Percentiles rank a stretch among this genome's conserved stretches.
Conservation (phyloP, 2,888 invertebrate genomes). For the Rotaria socialis region DNA sequence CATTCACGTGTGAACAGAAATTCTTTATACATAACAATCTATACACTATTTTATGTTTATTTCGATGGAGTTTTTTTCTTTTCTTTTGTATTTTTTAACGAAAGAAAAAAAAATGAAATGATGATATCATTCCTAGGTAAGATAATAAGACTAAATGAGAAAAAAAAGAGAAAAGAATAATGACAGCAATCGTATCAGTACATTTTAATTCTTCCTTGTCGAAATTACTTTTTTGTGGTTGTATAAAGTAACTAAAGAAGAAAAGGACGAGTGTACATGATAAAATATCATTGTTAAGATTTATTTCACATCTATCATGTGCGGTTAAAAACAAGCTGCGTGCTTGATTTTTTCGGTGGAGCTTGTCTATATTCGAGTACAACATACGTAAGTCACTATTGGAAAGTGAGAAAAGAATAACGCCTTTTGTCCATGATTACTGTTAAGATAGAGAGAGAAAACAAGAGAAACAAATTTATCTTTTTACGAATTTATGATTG, state of each 20-base stretch:
- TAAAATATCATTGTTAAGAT: background rate
- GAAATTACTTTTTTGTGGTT: background rate
- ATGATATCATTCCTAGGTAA: background rate
- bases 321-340: background rate
- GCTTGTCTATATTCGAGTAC: conserved; percentile 13
- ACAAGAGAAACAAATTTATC: background rate
- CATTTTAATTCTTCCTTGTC: background rate
- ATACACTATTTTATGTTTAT: background rate
- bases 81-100: too few relatives aligned
- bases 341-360: background rate
- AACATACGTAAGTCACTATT: background rate
- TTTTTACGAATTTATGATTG: conserved; percentile 19
- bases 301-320: background rate
- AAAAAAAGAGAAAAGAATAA: background rate
- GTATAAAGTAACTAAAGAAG: background rate
- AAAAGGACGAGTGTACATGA: background rate
- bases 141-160: background rate
- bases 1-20: background rate
- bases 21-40: background rate
- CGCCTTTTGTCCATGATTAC: conserved; percentile 26
- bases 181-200: background rate
- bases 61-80: background rate
- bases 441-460: background rate
- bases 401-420: background rate
- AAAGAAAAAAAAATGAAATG: background rate